A percentile compares a stretch with the other conserved stretches of the same genome.
These are phyloP conservation scores for Paramormyrops hopkinsi DNA, from an alignment of 2,797 vertebrate species.

Conservation along the genomic window DNA sequence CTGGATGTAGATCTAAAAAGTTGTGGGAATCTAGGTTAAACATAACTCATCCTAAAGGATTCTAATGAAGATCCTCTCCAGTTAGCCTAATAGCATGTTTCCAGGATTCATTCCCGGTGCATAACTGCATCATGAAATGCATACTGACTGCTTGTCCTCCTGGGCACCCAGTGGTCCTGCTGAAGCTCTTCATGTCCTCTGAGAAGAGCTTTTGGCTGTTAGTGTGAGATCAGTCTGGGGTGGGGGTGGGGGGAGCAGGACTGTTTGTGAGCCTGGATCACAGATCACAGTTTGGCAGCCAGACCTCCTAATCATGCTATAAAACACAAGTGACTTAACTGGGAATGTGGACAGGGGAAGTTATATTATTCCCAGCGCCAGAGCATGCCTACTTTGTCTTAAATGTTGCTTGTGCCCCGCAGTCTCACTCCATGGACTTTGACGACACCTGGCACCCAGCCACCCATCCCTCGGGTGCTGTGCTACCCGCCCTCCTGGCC, in stretches of 20 bases:
- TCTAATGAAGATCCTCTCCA: not conserved
- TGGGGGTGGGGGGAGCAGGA: not conserved
- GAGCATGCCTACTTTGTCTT: not conserved
- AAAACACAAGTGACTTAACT: not conserved
- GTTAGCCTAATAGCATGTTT: not conserved
- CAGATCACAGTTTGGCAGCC: not conserved
- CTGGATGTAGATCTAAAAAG: not conserved
- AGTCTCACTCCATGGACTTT: constrained; percentile 88
- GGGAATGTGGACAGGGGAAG: not conserved
- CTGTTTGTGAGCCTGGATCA: not conserved
- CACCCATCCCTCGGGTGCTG: constrained; percentile 79
- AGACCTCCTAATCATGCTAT: not conserved
- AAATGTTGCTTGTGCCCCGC: constrained; percentile 18
- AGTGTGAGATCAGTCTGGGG: not conserved
- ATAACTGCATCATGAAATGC: not conserved
- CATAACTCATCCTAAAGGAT: not conserved
- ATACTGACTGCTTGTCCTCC: not conserved
- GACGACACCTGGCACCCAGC: constrained; percentile 87
- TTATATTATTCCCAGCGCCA: not conserved
- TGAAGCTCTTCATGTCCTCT: not conserved
- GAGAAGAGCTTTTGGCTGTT: not conserved
- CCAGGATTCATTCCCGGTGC: not conserved
- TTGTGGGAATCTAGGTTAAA: not conserved
- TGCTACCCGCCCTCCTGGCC: constrained; percentile 76
- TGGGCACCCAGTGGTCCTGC: not conserved